Base-by-base conservation (phyloP, 2,888 invertebrate species). In the Malthinus flaveolus region DNA sequence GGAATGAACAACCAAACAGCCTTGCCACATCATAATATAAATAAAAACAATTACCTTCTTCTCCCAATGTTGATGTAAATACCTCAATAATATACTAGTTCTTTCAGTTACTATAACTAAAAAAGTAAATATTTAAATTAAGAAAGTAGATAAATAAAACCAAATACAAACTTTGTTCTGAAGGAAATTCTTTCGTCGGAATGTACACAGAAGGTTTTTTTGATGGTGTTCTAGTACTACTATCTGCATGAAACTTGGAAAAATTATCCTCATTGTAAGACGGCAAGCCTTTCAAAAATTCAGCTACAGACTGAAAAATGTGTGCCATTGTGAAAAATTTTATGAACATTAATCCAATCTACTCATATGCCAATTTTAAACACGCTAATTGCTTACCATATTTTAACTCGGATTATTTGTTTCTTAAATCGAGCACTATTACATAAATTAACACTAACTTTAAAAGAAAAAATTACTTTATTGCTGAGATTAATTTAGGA, bases 41-140 rank as follows among this genome's bases (percentile, higher is more conserved):
- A 23, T 23, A 23, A 23, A 5, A 23, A 5, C 23, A 23, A 23
- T 23, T 79, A 89, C 87, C 85, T 93, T 93, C 82, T 94, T 95
- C 75, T 96, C 95, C 93, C 95, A 96, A 79, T 95, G 94, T 73
- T 95, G 94, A 71, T 96, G 95, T 64, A 97, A 84, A 79, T 95
- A 97, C 80, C 96, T 87, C 72, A 97, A 80, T 58, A 97, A 83
- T 72, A 97, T 95, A 75, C 95, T 95, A 46, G 95, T 93, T 81
- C 95, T 96, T 80, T 97, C 97, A 74, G 95, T 94, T 39, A 95
- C 95, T 75, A 97, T 97, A 70, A 95, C 93, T 91, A 83, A 63
- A 88, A 85, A 69, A 71, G 68, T 70, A 63, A 61, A 64, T 59
- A 49, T 37, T n/a, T 32, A 8, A 12, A 31, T 1, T 10, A 32